A percentile compares a stretch with the other conserved stretches of the same genome.
phyloP scores from a whole-genome alignment of 2,797 vertebrate genomes.

The Danionella dracula region DNA sequence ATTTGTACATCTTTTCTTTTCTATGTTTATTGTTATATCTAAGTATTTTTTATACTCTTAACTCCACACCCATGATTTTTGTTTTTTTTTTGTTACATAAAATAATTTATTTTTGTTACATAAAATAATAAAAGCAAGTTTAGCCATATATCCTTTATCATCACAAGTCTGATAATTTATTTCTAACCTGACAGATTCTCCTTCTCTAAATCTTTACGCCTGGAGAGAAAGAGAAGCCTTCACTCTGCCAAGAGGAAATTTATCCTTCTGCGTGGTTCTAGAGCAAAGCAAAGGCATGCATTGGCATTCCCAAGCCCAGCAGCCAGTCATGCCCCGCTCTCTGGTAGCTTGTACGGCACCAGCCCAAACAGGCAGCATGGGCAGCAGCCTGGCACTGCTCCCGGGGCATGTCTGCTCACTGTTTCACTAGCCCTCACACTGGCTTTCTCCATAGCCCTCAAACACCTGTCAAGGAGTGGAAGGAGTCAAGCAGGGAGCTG shows the following conservation, averaged over 20 bases:
- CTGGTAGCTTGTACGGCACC: slow-evolving; percentile 61
- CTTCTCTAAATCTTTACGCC: too few relatives aligned
- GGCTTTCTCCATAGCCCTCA: slow-evolving; percentile 31
- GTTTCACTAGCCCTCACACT: slow-evolving; percentile 41
- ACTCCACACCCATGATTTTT: too few relatives aligned
- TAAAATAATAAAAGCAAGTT: too few relatives aligned
- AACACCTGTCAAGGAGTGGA: slow-evolving; percentile 39
- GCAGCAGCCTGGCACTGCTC: slow-evolving; percentile 63
- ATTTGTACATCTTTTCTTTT: too few relatives aligned
- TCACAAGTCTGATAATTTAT: slow-evolving; percentile 16
- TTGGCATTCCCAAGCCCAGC: slow-evolving; percentile 71
- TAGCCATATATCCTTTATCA: too few relatives aligned
- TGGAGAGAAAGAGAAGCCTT: too few relatives aligned
- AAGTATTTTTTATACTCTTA: too few relatives aligned
- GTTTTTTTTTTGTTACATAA: too few relatives aligned
- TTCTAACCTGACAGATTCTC: slow-evolving; percentile 9
- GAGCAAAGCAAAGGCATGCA: slow-evolving; percentile 64
- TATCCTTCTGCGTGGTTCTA: slow-evolving; percentile 61
- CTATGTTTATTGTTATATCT: too few relatives aligned
- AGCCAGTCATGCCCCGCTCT: slow-evolving; percentile 65
- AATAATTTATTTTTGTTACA: too few relatives aligned
- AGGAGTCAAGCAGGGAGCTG: slow-evolving; percentile 14
- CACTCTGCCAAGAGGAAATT: too few relatives aligned
- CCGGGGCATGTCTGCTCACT: slow-evolving; percentile 64
- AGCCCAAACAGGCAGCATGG: slow-evolving; percentile 55